Conservation (phyloP, 2,113 vertebrate species). For the Artemisiospiza belli region DNA sequence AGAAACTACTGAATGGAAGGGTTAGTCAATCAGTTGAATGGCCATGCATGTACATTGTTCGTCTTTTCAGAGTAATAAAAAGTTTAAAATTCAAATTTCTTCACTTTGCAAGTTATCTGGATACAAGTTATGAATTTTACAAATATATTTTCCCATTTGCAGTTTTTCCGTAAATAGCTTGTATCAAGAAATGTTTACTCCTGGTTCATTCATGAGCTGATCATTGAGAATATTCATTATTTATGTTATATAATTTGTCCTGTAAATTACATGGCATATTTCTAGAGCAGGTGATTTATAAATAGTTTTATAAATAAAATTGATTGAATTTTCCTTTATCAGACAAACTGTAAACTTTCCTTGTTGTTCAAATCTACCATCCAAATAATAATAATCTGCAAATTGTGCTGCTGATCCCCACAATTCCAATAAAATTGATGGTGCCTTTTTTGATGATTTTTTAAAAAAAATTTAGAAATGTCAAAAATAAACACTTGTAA, state of each 20-base stretch:
- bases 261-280: not conserved
- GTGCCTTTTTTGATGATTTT: not conserved
- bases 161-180: not conserved
- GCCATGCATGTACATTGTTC: not conserved
- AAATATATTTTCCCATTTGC: not conserved
- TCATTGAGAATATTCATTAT: conserved; percentile 20
- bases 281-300: not conserved
- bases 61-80: not conserved
- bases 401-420: not conserved
- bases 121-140: not conserved
- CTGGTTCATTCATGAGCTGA: not conserved
- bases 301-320: not conserved
- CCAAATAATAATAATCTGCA: not conserved
- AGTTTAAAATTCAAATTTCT: not conserved
- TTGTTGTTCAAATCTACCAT: not conserved
- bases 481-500: not conserved
- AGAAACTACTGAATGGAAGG: not conserved
- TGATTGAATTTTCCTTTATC: not conserved
- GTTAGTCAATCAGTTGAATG: not conserved
- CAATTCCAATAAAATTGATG: not conserved
- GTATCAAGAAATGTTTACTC: not conserved
- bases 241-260: not conserved
- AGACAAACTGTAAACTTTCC: not conserved
- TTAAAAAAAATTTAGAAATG: not conserved
- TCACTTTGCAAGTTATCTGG: not conserved